These are phyloP conservation scores for Aphelinus certus DNA, from an alignment of 1,140 invertebrate genomes.

Conservation along the genomic window DNA sequence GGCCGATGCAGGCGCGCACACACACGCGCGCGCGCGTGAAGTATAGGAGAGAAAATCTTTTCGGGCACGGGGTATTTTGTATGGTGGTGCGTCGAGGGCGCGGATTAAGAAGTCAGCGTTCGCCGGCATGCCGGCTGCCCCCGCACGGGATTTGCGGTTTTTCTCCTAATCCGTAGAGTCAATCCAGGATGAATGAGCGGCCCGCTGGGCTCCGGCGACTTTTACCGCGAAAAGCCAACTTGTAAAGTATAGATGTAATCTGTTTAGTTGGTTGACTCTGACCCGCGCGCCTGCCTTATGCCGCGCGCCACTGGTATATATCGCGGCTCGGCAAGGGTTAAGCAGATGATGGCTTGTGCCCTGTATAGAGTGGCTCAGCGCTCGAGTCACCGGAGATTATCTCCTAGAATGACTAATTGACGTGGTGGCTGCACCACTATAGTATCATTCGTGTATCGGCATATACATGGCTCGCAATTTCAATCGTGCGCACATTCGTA, in stretches of 20 bases:
- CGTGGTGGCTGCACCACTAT: too few relatives aligned
- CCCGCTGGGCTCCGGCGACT: constrained; percentile 27
- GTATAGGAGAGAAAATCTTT: constrained; percentile 41
- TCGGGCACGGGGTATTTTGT: constrained; percentile 40
- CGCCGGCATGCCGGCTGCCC: constrained; percentile 20
- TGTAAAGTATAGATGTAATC: constrained; percentile 24
- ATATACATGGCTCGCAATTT: too few relatives aligned
- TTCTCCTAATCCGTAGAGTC: constrained; percentile 48
- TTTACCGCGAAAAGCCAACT: constrained; percentile 28
- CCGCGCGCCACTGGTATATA: too few relatives aligned
- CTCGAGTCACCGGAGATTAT: too few relatives aligned
- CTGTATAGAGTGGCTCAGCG: too few relatives aligned
- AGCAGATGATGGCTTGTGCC: too few relatives aligned
- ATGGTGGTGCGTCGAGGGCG: background rate
- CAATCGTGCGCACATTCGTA: too few relatives aligned
- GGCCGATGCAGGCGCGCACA: too few relatives aligned
- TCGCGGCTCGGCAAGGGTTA: too few relatives aligned
- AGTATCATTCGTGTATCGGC: too few relatives aligned
- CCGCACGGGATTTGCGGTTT: constrained; percentile 40
- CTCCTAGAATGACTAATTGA: too few relatives aligned
- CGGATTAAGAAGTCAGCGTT: constrained; percentile 48
- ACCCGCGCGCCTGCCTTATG: background rate
- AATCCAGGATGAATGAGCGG: constrained; percentile 41
- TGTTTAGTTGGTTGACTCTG: background rate
- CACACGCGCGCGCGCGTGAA: too few relatives aligned